Evolutionary conservation across 2,888 invertebrate species (phyloP).

Genomic region (Pollenia angustigena): DNA sequence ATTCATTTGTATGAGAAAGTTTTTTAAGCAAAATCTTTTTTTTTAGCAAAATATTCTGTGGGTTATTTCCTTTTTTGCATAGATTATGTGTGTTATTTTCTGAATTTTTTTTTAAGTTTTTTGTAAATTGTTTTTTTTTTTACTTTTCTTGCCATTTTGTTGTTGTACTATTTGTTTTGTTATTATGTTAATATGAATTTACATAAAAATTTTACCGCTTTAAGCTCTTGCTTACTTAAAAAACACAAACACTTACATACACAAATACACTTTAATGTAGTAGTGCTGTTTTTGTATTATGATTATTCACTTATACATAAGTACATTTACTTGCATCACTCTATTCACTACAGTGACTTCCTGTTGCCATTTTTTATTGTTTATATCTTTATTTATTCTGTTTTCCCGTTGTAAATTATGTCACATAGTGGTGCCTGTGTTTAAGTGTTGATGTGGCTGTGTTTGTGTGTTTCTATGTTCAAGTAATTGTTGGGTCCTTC

Average conservation of each 20-base stretch:
- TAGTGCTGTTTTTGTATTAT: background rate
- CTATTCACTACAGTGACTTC: no score
- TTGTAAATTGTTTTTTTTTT: background rate
- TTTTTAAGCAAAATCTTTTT: no score
- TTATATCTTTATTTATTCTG: no score
- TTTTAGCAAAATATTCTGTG: constrained; percentile 5
- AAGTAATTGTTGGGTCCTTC: no score
- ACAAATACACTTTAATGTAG: background rate
- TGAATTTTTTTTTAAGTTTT: background rate
- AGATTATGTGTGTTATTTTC: constrained; percentile 1
- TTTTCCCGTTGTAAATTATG: no score
- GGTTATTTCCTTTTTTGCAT: constrained; percentile 2
- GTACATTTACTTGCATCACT: background rate
- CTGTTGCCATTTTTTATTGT: no score
- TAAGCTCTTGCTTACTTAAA: constrained; percentile 27
- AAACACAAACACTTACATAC: background rate
- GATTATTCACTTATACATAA: background rate
- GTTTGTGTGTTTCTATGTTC: no score
- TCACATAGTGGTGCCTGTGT: no score
- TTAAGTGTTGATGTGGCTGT: no score
- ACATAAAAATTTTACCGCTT: constrained; percentile 45
- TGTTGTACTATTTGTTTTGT: constrained; percentile 46
- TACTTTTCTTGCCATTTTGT: constrained; percentile 26
- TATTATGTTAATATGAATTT: constrained; percentile 60
- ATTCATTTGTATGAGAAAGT: no score